Conservation (phyloP, 2,888 invertebrate species). For the Apodemia zela region DNA sequence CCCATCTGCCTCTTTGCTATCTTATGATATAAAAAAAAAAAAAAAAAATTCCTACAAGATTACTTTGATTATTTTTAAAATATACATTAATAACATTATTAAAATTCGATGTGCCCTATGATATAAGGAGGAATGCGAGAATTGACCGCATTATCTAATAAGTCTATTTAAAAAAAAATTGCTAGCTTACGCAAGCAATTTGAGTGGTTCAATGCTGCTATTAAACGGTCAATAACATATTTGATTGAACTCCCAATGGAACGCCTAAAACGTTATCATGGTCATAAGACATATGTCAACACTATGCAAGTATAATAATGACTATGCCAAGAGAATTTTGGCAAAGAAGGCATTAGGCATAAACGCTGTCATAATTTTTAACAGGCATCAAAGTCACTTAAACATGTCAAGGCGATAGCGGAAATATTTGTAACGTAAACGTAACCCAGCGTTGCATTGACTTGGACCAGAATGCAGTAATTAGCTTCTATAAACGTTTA, state of each 20-base stretch:
- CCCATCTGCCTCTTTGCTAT: too few relatives aligned
- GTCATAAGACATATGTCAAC: neutral
- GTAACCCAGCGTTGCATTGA: slow-evolving; percentile 9
- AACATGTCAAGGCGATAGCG: neutral
- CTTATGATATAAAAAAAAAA: too few relatives aligned
- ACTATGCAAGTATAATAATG: neutral
- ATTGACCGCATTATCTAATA: too few relatives aligned
- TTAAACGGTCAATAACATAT: slow-evolving; percentile 5
- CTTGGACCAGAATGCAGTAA: slow-evolving; percentile 18
- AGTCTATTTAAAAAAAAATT: neutral
- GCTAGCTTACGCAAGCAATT: neutral
- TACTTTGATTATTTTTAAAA: too few relatives aligned
- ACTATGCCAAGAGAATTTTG: slow-evolving; percentile 9
- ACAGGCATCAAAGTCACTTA: neutral
- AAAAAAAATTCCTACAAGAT: too few relatives aligned
- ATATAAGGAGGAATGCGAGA: too few relatives aligned
- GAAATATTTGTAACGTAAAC: neutral
- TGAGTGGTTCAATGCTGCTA: neutral
- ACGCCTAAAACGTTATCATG: neutral
- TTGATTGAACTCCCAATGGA: neutral
- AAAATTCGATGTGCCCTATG: too few relatives aligned
- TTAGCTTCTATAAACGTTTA: slow-evolving; percentile 15
- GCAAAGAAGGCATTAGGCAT: slow-evolving; percentile 4
- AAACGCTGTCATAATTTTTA: slow-evolving; percentile 8
- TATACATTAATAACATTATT: too few relatives aligned